Percentiles rank a stretch among this genome's conserved stretches.
phyloP scores from a whole-genome alignment of 1,140 invertebrate species.

The Lepidurus packardi region DNA sequence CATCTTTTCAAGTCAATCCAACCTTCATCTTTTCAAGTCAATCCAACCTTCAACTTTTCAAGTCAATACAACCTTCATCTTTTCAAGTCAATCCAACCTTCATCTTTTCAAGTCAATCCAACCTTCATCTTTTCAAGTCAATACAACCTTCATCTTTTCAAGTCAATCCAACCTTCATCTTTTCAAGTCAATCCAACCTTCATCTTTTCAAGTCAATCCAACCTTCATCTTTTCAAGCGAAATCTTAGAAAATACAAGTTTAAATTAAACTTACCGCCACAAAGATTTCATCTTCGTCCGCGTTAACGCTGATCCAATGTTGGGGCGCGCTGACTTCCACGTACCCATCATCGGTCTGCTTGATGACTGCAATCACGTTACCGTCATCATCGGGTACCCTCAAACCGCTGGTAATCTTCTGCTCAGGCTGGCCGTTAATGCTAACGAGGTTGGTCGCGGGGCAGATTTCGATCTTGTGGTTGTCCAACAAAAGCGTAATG shows the following conservation, averaged over 20 bases:
- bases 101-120: not conserved
- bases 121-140: not conserved
- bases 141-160: too few relatives aligned
- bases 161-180: not conserved
- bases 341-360: slow-evolving; percentile 26
- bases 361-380: slow-evolving; percentile 27
- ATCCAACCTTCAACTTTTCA: too few relatives aligned
- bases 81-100: too few relatives aligned
- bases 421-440: slow-evolving; percentile 31
- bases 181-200: too few relatives aligned
- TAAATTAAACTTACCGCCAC: not conserved
- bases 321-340: slow-evolving; percentile 28
- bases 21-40: not conserved
- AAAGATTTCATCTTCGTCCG: not conserved
- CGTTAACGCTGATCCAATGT: slow-evolving; percentile 31
- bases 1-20: not conserved
- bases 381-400: slow-evolving; percentile 22
- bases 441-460: slow-evolving; percentile 32
- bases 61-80: not conserved
- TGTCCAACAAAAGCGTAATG: slow-evolving; percentile 32
- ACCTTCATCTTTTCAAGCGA: not conserved
- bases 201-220: not conserved
- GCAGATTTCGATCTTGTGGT: slow-evolving; percentile 32
- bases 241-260: not conserved
- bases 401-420: slow-evolving; percentile 14